Conservation (phyloP, 1,140 invertebrate genomes). For the Drepana arcuata region DNA sequence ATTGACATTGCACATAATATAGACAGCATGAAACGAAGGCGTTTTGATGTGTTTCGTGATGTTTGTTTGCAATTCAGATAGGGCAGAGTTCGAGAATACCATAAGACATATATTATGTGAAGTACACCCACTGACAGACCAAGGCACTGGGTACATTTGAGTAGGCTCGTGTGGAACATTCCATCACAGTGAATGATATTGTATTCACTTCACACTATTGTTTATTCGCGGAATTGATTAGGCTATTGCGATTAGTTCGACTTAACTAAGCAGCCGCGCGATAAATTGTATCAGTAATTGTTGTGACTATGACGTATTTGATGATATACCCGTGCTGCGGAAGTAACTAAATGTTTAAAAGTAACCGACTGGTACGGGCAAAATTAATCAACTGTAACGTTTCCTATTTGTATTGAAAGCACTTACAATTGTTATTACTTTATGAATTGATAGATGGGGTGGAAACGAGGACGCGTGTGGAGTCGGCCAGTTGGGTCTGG, state of each 20-base stretch:
- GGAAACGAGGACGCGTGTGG: too few relatives aligned
- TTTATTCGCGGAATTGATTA: slow-evolving; percentile 9
- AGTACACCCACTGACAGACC: slow-evolving; percentile 15
- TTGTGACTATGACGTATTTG: too few relatives aligned
- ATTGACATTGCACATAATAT: slow-evolving; percentile 10
- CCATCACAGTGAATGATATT: slow-evolving; percentile 16
- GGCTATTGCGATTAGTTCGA: slow-evolving; percentile 5
- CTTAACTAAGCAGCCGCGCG: too few relatives aligned
- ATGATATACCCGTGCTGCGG: too few relatives aligned
- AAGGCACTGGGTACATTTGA: slow-evolving; percentile 16
- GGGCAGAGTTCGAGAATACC: slow-evolving; percentile 25
- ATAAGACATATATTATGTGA: slow-evolving; percentile 9
- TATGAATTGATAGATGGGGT: too few relatives aligned
- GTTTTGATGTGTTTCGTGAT: slow-evolving; percentile 15
- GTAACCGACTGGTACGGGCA: too few relatives aligned
- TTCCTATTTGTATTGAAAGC: too few relatives aligned
- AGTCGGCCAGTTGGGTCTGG: slow-evolving; percentile 24
- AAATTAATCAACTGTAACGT: too few relatives aligned
- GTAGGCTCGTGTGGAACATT: slow-evolving; percentile 16
- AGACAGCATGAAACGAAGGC: slow-evolving; percentile 9
- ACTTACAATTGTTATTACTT: too few relatives aligned
- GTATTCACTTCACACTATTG: slow-evolving; percentile 10
- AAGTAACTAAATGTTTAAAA: too few relatives aligned
- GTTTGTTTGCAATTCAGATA: slow-evolving; percentile 22
- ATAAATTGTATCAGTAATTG: too few relatives aligned